Percentiles rank a stretch among this genome's conserved stretches.
These are phyloP conservation scores for Brienomyrus brachyistius DNA, from an alignment of 2,113 vertebrate species.

Conservation along the genomic window DNA sequence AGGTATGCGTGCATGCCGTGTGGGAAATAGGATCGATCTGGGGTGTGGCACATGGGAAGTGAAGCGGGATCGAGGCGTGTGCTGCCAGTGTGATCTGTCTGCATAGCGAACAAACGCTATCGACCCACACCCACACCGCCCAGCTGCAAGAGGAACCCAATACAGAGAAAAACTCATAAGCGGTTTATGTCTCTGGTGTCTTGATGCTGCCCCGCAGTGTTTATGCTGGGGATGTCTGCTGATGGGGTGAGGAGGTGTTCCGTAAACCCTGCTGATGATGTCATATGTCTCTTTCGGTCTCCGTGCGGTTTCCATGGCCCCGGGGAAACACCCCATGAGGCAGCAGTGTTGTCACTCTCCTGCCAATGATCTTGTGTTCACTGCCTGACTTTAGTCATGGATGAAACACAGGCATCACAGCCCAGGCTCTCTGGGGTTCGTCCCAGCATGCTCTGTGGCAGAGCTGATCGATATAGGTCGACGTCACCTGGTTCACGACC, in stretches of 20 bases:
- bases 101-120: background rate
- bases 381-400: background rate
- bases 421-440: background rate
- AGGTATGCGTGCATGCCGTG: conserved; percentile 34
- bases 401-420: background rate
- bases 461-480: background rate
- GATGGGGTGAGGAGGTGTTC: background rate
- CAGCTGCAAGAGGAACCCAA: background rate
- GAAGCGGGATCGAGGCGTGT: background rate
- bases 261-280: background rate
- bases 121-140: background rate
- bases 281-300: background rate
- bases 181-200: background rate
- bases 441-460: too few species aligned
- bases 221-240: background rate
- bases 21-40: too few species aligned
- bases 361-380: background rate
- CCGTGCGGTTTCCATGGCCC: background rate
- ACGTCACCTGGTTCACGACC: background rate
- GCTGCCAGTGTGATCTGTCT: background rate
- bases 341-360: background rate
- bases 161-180: background rate
- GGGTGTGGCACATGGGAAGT: background rate
- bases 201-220: background rate
- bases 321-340: background rate